phyloP scores from a whole-genome alignment of 37 sponge, comb jelly and placozoan species.

The Crambe crambe region DNA sequence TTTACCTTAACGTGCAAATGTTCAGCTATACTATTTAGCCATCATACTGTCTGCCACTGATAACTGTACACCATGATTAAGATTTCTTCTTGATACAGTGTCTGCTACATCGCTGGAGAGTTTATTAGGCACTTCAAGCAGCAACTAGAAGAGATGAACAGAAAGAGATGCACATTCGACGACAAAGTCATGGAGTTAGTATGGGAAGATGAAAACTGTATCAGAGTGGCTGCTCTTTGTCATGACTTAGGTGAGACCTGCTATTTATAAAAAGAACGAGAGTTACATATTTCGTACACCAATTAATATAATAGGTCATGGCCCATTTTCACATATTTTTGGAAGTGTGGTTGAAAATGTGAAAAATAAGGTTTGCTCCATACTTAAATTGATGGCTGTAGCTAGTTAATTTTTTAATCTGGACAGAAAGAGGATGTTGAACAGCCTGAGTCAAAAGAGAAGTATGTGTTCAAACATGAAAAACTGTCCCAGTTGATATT shows the following conservation, averaged over 20 bases:
- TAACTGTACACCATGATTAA: no score
- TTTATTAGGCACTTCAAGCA: conserved; percentile 5
- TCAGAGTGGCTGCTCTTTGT: conserved; percentile 40
- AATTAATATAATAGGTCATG: conserved; percentile 40
- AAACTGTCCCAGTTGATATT: neutral
- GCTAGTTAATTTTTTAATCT: no score
- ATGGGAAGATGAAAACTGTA: conserved; percentile 17
- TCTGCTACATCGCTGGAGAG: conserved; percentile 51
- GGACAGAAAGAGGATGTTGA: no score
- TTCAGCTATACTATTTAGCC: no score
- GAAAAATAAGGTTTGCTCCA: no score
- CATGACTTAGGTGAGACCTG: conserved; percentile 39
- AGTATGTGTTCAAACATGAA: conserved; percentile 1
- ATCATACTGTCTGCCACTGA: no score
- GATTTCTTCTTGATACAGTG: neutral
- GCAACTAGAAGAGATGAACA: no score
- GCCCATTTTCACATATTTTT: conserved; percentile 61
- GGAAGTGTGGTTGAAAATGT: neutral
- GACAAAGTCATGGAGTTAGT: neutral
- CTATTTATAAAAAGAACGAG: no score
- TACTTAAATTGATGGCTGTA: no score
- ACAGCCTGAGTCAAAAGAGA: no score
- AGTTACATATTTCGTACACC: neutral
- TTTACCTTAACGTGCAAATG: no score
- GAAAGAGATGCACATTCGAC: no score